Evolutionary conservation across 2,113 vertebrate species (phyloP).

Genomic region (Ageneiosus marmoratus): DNA sequence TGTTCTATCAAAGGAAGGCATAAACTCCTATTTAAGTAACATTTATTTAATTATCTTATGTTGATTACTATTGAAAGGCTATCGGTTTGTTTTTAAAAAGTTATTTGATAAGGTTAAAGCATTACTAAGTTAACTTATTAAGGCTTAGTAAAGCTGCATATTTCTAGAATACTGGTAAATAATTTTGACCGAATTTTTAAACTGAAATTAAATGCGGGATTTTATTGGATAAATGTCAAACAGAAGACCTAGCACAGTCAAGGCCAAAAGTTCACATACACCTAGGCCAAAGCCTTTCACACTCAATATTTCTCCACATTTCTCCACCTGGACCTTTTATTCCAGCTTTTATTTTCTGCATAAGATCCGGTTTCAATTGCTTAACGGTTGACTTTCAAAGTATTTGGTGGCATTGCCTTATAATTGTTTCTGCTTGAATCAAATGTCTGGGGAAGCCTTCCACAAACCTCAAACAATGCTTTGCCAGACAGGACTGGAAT

Average conservation of each 20-base stretch:
- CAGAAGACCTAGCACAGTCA: neutral
- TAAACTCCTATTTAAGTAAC: neutral
- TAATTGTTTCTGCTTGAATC: neutral
- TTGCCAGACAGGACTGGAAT: neutral
- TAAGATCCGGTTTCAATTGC: neutral
- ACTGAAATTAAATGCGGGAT: neutral
- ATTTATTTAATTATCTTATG: neutral
- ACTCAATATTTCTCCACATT: neutral
- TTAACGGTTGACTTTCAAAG: neutral
- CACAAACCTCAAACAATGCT: neutral
- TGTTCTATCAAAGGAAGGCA: neutral
- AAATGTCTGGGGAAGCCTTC: neutral
- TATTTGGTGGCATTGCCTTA: neutral
- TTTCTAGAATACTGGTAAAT: neutral
- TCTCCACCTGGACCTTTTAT: neutral
- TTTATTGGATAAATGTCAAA: neutral
- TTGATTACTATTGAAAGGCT: neutral
- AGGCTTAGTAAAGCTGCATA: neutral
- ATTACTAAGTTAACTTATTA: neutral
- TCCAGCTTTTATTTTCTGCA: neutral
- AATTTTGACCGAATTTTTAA: neutral
- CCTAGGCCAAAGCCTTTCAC: neutral
- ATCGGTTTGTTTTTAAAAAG: neutral
- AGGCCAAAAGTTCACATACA: neutral
- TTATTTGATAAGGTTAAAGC: neutral